Conservation (phyloP, 2,113 vertebrate genomes). For the Peromyscus californicus region DNA sequence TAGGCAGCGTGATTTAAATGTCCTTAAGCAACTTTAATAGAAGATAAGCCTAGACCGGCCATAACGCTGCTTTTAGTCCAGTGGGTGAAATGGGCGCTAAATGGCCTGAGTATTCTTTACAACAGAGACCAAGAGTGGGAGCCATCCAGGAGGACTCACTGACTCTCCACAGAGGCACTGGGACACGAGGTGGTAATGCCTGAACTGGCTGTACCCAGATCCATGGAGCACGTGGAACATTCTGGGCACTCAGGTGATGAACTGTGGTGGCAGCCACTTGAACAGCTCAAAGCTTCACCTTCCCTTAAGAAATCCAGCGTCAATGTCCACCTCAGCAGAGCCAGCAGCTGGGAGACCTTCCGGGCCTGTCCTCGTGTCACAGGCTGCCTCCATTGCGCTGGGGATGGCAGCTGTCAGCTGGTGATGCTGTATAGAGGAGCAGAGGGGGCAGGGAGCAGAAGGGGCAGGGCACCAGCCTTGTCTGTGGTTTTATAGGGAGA, state of each 20-base stretch:
- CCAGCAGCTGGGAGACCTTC: not conserved
- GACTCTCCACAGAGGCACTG: not conserved
- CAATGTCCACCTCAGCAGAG: not conserved
- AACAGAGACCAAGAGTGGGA: not conserved
- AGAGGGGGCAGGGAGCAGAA: accelerated
- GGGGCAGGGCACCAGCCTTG: accelerated
- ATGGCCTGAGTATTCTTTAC: not conserved
- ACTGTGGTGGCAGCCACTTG: too few species aligned
- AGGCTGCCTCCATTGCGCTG: accelerated
- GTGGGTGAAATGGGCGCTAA: not conserved
- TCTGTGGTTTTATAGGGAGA: not conserved
- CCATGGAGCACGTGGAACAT: accelerated
- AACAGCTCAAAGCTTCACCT: not conserved
- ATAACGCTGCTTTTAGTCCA: not conserved
- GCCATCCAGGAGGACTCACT: not conserved
- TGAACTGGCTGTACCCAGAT: not conserved
- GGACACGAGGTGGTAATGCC: accelerated
- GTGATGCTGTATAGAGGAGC: accelerated
- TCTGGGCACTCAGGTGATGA: not conserved
- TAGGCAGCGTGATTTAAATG: not conserved
- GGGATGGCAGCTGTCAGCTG: too few species aligned
- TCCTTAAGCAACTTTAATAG: not conserved
- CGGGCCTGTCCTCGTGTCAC: not conserved
- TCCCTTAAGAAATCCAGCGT: not conserved
- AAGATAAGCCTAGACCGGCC: not conserved